A percentile compares a stretch with the other conserved stretches of the same genome.
phyloP scores from a whole-genome alignment of 30 jellyfish, hydroid and myxozoan genomes.

The Aurelia sp. region DNA sequence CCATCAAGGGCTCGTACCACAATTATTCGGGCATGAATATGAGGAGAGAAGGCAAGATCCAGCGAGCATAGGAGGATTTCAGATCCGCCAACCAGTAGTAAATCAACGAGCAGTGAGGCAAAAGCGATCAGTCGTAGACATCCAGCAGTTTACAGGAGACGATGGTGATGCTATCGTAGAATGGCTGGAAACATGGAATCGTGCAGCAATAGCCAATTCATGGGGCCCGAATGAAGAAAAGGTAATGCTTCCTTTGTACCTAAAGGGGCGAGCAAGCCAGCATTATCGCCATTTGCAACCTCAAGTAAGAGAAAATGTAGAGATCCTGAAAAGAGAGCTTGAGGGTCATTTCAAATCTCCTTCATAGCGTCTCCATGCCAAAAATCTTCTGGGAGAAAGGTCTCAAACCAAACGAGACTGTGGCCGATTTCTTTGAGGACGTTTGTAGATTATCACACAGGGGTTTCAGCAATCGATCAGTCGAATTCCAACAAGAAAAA shows the following conservation, averaged over 20 bases:
- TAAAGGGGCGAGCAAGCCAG: conserved; percentile 31
- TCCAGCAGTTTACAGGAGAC: conserved; percentile 18
- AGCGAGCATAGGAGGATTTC: too few relatives aligned
- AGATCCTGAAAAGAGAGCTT: too few relatives aligned
- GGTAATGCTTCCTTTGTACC: conserved; percentile 29
- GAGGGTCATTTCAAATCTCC: too few relatives aligned
- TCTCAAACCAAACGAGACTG: conserved; percentile 6
- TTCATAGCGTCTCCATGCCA: too few relatives aligned
- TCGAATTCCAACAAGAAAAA: conserved; percentile 14
- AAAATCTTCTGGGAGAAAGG: too few relatives aligned
- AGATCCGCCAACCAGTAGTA: too few relatives aligned
- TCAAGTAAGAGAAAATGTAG: not conserved
- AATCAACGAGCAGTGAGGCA: not conserved
- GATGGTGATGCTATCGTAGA: conserved; percentile 4
- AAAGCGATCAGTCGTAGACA: not conserved
- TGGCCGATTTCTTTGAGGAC: conserved; percentile 13
- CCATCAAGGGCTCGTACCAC: too few relatives aligned
- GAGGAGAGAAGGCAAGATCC: too few relatives aligned
- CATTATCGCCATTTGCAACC: conserved; percentile 6
- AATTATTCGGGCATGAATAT: too few relatives aligned
- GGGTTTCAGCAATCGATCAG: conserved; percentile 7
- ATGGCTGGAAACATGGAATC: conserved; percentile 21
- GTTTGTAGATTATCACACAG: conserved; percentile 20
- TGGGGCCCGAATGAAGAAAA: conserved; percentile 1
- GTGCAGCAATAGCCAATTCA: conserved; percentile 3